Conservation (phyloP, 1,140 invertebrate species). For the Magallana gigas region DNA sequence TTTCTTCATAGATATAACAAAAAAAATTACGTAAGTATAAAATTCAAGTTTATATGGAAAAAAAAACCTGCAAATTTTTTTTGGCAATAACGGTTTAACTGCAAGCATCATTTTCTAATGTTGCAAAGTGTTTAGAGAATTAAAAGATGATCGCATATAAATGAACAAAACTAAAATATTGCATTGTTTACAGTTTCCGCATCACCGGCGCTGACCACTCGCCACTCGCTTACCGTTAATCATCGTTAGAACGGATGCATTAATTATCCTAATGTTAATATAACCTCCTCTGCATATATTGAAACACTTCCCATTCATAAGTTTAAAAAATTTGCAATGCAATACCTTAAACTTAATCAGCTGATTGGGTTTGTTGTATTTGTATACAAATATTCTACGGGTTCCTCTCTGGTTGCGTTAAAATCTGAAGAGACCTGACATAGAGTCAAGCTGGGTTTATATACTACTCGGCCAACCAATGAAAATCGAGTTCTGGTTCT, state of each 20-base stretch:
- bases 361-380: neutral
- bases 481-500: neutral
- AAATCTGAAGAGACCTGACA: conserved; percentile 9
- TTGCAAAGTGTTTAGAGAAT: too few species aligned
- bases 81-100: too few species aligned
- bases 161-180: neutral
- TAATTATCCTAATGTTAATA: neutral
- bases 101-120: too few species aligned
- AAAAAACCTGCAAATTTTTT: too few species aligned
- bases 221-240: neutral
- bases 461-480: neutral
- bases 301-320: conserved; percentile 24
- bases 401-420: neutral
- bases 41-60: too few species aligned
- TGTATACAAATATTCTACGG: neutral
- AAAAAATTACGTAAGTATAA: too few species aligned
- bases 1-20: too few species aligned
- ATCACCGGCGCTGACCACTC: neutral
- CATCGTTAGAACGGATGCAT: too few species aligned
- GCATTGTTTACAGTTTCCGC: conserved; percentile 19
- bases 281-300: neutral
- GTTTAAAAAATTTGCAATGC: neutral
- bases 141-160: too few species aligned
- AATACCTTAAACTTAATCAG: conserved; percentile 20
- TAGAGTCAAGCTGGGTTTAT: neutral